A percentile compares a stretch with the other conserved stretches of the same genome.
Evolutionary conservation across 2,888 invertebrate species (phyloP).

Genomic region (Anoplius nigerrimus): DNA sequence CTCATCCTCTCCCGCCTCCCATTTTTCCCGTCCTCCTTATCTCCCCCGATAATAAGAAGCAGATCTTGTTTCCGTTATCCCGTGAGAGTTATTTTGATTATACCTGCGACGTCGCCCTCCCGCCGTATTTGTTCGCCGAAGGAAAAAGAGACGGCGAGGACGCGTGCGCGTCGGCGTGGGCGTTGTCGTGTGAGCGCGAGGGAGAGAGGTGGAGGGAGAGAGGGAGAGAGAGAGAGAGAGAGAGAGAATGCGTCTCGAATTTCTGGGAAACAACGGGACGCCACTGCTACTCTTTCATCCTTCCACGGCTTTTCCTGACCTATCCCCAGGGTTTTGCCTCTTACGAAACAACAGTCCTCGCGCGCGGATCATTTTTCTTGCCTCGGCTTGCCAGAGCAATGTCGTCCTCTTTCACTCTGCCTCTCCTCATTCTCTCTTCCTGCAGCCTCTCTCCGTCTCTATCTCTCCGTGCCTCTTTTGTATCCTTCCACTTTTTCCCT

Average conservation of each 20-base stretch:
- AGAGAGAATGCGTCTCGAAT: slow-evolving; percentile 14
- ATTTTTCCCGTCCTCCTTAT: neutral
- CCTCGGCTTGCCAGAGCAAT: neutral
- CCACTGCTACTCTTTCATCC: neutral
- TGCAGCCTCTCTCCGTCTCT: too few species aligned
- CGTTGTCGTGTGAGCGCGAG: neutral
- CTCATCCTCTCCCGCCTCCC: neutral
- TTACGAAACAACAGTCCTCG: slow-evolving; percentile 11
- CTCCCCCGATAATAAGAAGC: neutral
- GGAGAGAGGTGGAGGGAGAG: slow-evolving; percentile 1
- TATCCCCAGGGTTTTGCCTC: slow-evolving; percentile 10
- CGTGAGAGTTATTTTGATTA: too few species aligned
- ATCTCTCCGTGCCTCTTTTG: too few species aligned
- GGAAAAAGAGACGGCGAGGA: neutral
- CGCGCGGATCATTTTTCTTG: slow-evolving; percentile 17
- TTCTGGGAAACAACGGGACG: neutral
- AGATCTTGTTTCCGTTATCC: too few species aligned
- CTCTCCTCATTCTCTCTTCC: neutral
- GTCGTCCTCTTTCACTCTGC: too few species aligned
- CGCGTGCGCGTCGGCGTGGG: neutral
- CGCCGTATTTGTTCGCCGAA: too few species aligned
- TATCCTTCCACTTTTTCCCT: neutral
- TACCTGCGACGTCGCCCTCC: too few species aligned
- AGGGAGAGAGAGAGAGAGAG: slow-evolving; percentile 12
- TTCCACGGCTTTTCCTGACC: slow-evolving; percentile 5